Conservation (phyloP, 2,113 vertebrate genomes). For the Hemichromis elongatus region DNA sequence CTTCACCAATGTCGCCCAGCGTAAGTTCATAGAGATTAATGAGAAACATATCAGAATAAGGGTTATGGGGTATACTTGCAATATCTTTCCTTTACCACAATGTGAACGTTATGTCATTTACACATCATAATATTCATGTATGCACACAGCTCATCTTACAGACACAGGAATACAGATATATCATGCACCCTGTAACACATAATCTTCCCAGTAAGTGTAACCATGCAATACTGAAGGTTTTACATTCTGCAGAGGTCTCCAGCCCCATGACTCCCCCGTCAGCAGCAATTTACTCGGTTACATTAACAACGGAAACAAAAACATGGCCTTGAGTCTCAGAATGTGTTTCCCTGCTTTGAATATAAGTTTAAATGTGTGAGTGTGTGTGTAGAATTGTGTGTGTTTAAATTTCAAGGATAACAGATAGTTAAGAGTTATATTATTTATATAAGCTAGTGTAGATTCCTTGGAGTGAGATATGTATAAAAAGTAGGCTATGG, state of each 20-base stretch:
- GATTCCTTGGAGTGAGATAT: neutral
- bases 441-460: conserved; percentile 1
- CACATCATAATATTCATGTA: neutral
- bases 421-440: neutral
- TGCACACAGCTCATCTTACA: neutral
- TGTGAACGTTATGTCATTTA: neutral
- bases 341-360: neutral
- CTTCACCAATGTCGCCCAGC: neutral
- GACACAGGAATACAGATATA: neutral
- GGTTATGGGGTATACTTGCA: neutral
- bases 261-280: conserved; percentile 15
- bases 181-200: neutral
- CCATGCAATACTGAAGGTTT: conserved; percentile 34
- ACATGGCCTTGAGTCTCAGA: conserved; percentile 49
- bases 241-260: conserved; percentile 49
- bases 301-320: conserved; percentile 66
- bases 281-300: conserved; percentile 48
- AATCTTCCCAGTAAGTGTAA: neutral
- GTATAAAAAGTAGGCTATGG: neutral
- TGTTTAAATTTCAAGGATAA: neutral
- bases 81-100: neutral
- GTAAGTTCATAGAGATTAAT: neutral
- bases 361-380: neutral
- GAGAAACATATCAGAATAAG: neutral
- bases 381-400: neutral